phyloP scores from a whole-genome alignment of 2,797 vertebrate species.

The Nyctalus aviator region DNA sequence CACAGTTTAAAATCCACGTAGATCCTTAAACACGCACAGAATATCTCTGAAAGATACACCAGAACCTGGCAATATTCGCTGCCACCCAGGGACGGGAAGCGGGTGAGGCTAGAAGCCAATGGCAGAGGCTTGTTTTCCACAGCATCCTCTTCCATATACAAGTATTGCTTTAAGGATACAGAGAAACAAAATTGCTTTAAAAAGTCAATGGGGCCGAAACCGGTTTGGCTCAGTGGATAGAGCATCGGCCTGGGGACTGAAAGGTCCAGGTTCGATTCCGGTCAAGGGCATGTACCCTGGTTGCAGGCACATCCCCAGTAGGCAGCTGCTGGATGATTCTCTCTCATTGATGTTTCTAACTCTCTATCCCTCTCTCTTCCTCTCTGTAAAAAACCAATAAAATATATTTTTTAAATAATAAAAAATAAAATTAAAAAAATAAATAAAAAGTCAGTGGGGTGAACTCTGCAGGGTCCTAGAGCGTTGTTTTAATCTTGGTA shows the following conservation, averaged over 20 bases:
- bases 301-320: too few relatives aligned
- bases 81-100: not conserved
- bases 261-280: too few relatives aligned
- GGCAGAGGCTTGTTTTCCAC: not conserved
- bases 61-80: not conserved
- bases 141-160: not conserved
- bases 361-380: too few relatives aligned
- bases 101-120: not conserved
- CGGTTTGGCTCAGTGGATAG: too few relatives aligned
- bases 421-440: too few relatives aligned
- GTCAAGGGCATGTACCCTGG: too few relatives aligned
- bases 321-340: too few relatives aligned
- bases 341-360: too few relatives aligned
- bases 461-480: not conserved
- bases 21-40: not conserved
- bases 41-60: not conserved
- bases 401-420: too few relatives aligned
- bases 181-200: not conserved
- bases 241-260: too few relatives aligned
- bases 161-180: constrained; percentile 9
- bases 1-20: not conserved
- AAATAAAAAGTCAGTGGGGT: not conserved
- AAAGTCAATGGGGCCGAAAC: not conserved
- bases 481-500: not conserved
- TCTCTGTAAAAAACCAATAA: too few relatives aligned